phyloP scores from a whole-genome alignment of 2,888 invertebrate genomes.

The Pristionchus exspectatus region DNA sequence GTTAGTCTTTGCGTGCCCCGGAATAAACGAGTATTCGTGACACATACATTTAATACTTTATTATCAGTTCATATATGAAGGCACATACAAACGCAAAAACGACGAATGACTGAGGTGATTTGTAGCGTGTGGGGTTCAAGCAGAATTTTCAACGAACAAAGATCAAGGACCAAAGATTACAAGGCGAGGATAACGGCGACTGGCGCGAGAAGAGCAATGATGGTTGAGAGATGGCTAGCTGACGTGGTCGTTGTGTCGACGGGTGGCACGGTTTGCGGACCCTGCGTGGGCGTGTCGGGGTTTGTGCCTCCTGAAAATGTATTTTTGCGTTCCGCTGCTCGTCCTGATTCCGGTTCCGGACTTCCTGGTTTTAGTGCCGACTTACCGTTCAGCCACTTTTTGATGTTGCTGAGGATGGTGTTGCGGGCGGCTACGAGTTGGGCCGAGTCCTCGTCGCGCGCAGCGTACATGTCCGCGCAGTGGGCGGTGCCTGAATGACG shows the following conservation, averaged over 20 bases:
- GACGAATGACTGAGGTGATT: slow-evolving; percentile 9
- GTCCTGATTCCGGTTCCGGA: background rate
- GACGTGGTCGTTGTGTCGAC: background rate
- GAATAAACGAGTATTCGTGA: slow-evolving; percentile 46
- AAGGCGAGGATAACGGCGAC: background rate
- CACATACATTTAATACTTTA: background rate
- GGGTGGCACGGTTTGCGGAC: background rate
- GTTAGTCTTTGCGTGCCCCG: background rate
- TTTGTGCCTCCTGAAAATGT: background rate
- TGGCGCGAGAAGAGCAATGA: background rate
- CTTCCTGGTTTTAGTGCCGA: background rate
- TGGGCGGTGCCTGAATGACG: slow-evolving; percentile 65
- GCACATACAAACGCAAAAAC: background rate
- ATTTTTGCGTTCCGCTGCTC: too few species aligned
- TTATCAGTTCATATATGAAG: background rate
- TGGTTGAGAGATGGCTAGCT: background rate
- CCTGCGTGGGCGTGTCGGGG: background rate
- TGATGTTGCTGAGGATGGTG: slow-evolving; percentile 45
- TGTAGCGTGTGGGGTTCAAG: background rate
- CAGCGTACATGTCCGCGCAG: slow-evolving; percentile 70
- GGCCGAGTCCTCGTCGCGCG: background rate
- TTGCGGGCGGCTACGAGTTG: slow-evolving; percentile 20
- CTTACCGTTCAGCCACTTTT: slow-evolving; percentile 48
- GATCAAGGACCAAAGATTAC: slow-evolving; percentile 1
- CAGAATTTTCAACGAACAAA: background rate